Evolutionary conservation across 2,888 invertebrate genomes (phyloP), one percentile per base, ranked within the genome.

Genomic region (Nymphalis c-album): DNA sequence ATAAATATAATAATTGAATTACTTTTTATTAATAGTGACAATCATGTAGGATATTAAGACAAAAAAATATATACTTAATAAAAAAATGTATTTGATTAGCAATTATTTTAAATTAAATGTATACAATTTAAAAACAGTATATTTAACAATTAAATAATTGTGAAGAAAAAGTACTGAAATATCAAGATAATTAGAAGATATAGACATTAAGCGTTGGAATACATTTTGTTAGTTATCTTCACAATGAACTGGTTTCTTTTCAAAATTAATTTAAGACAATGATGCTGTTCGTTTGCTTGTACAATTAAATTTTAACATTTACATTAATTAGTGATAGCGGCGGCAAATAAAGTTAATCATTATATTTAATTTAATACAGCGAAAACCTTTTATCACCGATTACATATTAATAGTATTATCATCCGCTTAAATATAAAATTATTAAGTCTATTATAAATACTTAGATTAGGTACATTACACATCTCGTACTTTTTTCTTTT

Each of bases 311-410:
- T 40, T 40, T 3, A 40, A 10, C 2, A 40, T 13, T 40, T 40
- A 18, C 3, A n/a, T 2, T 47, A 17, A 10, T n/a, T n/a, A 48
- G 17, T 2, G 18, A 20, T 13, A 40, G 18, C 3, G 18, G 10
- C 57, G 40, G 1, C 7, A 40, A 35, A n/a, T 40, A 18, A 40
- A 35, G 57, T 57, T 57, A 18, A 13, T 40, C 40, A 40, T 18
- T 57, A 60, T 60, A 48, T 60, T 31, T n/a, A n/a, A 13, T 18
- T 22, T n/a, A n/a, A 48, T 60, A 48, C n/a, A 31, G 48, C 8
- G 26, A 47, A 8, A 48, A 48, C 60, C 13, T 31, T 26, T 48
- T 60, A 47, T 20, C 22, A 22, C 26, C 8, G 26, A 31, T 48
- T 26, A 35, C 17, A 22, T 35, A 50, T 50, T 7, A 61, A 31